A percentile compares a stretch with the other conserved stretches of the same genome.
phyloP scores from a whole-genome alignment of 2,113 vertebrate genomes.

The Paramormyrops kingsleyae region DNA sequence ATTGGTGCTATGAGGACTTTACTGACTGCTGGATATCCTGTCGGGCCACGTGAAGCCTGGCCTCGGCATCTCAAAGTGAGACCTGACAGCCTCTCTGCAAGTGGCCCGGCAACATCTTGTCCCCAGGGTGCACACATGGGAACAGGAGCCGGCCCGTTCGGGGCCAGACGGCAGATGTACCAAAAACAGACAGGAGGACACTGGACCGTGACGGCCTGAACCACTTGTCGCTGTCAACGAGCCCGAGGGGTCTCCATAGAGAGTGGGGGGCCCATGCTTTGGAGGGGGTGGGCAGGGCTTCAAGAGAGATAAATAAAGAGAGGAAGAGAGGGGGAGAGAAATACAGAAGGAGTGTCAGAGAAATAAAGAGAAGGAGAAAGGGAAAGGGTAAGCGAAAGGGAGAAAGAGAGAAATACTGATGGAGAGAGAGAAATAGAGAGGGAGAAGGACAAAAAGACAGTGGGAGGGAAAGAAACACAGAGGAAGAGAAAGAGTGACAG shows the following conservation, averaged over 20 bases:
- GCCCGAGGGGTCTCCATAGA: background rate
- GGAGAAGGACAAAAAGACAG: background rate
- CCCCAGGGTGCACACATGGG: background rate
- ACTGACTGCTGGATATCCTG: background rate
- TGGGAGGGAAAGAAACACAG: background rate
- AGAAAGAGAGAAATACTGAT: background rate
- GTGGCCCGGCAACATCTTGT: constrained; percentile 12
- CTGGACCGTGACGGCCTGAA: background rate
- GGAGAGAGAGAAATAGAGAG: background rate
- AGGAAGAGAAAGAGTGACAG: background rate
- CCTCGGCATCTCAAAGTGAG: background rate
- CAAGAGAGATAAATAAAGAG: background rate
- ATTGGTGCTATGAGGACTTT: background rate
- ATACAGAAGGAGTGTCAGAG: background rate
- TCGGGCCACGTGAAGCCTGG: background rate
- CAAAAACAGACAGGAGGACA: background rate
- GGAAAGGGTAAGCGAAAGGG: background rate
- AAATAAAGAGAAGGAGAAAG: background rate
- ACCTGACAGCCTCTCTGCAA: background rate
- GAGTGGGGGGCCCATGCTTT: background rate
- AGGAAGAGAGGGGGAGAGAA: background rate
- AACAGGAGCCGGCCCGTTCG: background rate
- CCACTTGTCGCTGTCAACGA: background rate
- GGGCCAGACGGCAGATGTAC: background rate
- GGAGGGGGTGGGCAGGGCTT: background rate